Evolutionary conservation across 2,797 vertebrate genomes (phyloP).

Genomic region (Onychomys torridus): DNA sequence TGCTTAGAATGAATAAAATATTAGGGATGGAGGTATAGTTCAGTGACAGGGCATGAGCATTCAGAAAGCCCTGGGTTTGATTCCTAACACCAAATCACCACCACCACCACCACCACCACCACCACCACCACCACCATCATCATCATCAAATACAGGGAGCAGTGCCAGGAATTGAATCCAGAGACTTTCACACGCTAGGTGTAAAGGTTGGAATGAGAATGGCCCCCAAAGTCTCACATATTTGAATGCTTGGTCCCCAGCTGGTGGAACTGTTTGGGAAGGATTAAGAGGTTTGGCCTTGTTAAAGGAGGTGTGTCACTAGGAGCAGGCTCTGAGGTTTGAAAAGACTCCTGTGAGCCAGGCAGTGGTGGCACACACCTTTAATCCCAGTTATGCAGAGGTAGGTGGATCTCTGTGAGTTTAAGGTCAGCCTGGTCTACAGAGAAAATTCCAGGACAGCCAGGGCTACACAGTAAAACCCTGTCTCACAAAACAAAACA

Average conservation of each 20-base stretch:
- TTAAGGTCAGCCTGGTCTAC: not conserved
- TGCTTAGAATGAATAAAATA: constrained; percentile 5
- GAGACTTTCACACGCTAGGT: not conserved
- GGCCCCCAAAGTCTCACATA: not conserved
- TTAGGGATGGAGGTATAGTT: not conserved
- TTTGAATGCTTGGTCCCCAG: not conserved
- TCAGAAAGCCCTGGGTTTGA: not conserved
- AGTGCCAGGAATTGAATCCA: not conserved
- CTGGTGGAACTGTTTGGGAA: not conserved
- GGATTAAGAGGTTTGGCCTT: not conserved
- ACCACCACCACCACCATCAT: not conserved
- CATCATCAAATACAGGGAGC: not conserved
- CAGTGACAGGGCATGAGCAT: not conserved
- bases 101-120: not conserved
- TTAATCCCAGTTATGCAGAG: not conserved
- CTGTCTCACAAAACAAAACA: not conserved
- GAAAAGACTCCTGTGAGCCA: not conserved
- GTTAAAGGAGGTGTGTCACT: not conserved
- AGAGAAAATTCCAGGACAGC: not conserved
- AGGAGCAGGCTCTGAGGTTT: not conserved
- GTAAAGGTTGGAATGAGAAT: not conserved
- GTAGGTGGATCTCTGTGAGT: not conserved
- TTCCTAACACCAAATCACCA: not conserved
- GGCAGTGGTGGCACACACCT: not conserved
- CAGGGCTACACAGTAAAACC: not conserved